phyloP scores from a whole-genome alignment of 2,797 vertebrate species.

The Furcifer pardalis region DNA sequence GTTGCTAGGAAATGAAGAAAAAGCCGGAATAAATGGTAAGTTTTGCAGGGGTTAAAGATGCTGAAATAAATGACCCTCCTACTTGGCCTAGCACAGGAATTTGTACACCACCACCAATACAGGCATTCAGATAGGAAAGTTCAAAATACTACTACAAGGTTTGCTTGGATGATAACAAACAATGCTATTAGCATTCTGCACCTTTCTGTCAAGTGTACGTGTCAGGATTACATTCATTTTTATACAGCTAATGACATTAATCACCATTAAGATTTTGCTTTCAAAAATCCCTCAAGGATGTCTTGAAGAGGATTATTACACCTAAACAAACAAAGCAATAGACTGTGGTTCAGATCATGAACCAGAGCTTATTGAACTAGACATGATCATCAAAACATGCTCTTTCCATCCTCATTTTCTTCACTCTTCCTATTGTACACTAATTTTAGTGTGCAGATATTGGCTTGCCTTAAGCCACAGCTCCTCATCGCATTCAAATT shows the following conservation, averaged over 20 bases:
- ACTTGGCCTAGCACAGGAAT: not conserved
- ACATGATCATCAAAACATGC: not conserved
- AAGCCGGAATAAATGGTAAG: not conserved
- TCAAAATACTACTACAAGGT: slow-evolving; percentile 23
- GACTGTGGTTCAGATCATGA: not conserved
- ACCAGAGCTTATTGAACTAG: not conserved
- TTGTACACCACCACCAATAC: not conserved
- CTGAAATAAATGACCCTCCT: not conserved
- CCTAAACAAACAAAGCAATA: not conserved
- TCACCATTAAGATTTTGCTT: slow-evolving; percentile 49
- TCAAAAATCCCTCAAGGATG: slow-evolving; percentile 54
- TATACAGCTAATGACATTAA: slow-evolving; percentile 50
- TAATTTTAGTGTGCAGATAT: not conserved
- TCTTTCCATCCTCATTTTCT: not conserved
- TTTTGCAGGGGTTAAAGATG: not conserved
- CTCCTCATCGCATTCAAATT: not conserved
- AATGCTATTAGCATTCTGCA: slow-evolving; percentile 32
- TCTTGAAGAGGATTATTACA: slow-evolving; percentile 4
- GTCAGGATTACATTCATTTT: slow-evolving; percentile 47
- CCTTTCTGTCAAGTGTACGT: not conserved
- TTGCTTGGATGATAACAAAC: slow-evolving; percentile 32
- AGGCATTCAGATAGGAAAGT: slow-evolving; percentile 29
- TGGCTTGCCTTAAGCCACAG: not conserved
- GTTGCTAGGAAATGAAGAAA: not conserved
- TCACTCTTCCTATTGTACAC: not conserved